Percentiles rank a stretch among this genome's conserved stretches.
These are phyloP conservation scores for Anthopleura xanthogrammica DNA, from an alignment of 92 coral and sea anemone species.

Conservation along the genomic window DNA sequence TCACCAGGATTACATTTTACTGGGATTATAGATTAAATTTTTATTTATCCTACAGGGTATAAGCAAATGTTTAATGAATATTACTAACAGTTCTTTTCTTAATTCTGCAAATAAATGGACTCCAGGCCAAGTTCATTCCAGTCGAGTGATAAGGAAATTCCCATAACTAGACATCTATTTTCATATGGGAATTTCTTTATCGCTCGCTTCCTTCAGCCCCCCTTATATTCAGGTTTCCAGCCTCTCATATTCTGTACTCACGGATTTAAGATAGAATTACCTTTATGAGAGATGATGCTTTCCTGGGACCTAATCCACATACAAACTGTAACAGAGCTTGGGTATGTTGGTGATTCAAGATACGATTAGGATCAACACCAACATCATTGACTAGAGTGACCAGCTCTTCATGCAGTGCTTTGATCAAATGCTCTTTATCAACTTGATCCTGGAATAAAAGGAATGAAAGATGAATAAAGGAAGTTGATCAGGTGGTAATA, in stretches of 20 bases:
- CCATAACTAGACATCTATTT: no score
- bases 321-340: constrained; percentile 91
- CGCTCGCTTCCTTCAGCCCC: no score
- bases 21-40: no score
- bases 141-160: no score
- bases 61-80: no score
- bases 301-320: constrained; percentile 98
- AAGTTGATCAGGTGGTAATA: no score
- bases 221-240: no score
- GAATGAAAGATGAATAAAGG: background rate
- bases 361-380: constrained; percentile 94
- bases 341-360: constrained; percentile 86
- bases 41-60: no score
- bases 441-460: constrained; percentile 70
- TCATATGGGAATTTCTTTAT: no score
- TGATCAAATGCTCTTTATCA: constrained; percentile 79
- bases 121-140: no score
- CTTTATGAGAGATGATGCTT: constrained; percentile 86
- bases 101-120: no score
- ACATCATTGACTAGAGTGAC: constrained; percentile 92
- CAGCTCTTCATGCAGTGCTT: constrained; percentile 72
- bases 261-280: constrained; percentile 23
- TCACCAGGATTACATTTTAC: background rate
- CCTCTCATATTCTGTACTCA: background rate
- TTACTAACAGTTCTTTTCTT: no score